Evolutionary conservation across 1,140 invertebrate genomes (phyloP).

Genomic region (Drosophila pseudoananassae): DNA sequence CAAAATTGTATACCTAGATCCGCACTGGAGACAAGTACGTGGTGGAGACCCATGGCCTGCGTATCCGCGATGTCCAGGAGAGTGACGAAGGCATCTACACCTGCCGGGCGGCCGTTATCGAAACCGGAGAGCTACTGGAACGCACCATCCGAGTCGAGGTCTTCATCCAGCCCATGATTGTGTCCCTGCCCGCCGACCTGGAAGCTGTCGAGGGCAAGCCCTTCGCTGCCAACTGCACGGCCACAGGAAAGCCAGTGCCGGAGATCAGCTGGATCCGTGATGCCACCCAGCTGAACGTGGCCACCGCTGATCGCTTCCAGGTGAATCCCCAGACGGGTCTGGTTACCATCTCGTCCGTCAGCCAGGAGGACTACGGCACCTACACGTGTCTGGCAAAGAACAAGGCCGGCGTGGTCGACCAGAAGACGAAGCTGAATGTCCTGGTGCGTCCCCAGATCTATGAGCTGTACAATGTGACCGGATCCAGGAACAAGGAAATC

Average conservation of each 20-base stretch:
- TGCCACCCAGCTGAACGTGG: conserved; percentile 88
- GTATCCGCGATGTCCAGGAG: conserved; percentile 91
- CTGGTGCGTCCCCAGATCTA: conserved; percentile 92
- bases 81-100: conserved; percentile 93
- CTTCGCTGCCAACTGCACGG: conserved; percentile 90
- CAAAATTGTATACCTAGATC: conserved; percentile 79
- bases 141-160: conserved; percentile 92
- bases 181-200: conserved; percentile 85
- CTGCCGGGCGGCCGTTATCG: conserved; percentile 91
- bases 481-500: conserved; percentile 87
- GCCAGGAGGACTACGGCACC: conserved; percentile 90
- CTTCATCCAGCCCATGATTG: conserved; percentile 90
- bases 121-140: conserved; percentile 91
- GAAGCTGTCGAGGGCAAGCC: conserved; percentile 92
- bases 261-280: conserved; percentile 92
- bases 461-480: conserved; percentile 90
- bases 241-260: conserved; percentile 92
- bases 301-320: conserved; percentile 88
- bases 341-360: conserved; percentile 90
- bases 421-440: conserved; percentile 86
- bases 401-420: conserved; percentile 89
- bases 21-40: conserved; percentile 89
- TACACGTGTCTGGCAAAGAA: conserved; percentile 94
- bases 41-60: conserved; percentile 90
- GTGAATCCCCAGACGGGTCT: conserved; percentile 89